These are phyloP conservation scores for Ceratitis capitata DNA, from an alignment of 1,140 invertebrate species.

Conservation along the genomic window DNA sequence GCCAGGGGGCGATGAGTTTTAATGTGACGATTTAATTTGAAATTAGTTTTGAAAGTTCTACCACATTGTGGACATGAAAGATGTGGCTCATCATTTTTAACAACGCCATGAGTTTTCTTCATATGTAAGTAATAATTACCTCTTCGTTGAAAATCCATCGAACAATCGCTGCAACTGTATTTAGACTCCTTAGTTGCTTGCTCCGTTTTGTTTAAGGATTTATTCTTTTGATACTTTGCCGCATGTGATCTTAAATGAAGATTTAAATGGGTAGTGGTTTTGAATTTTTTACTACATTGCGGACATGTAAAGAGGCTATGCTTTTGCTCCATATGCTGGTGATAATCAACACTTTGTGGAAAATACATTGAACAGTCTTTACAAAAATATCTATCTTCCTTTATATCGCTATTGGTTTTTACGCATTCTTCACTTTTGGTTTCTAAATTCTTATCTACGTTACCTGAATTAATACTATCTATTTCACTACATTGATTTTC, in stretches of 20 bases:
- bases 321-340: too few species aligned
- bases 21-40: constrained; percentile 33
- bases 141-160: not conserved
- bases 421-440: not conserved
- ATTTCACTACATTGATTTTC: not conserved
- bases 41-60: constrained; percentile 43
- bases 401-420: not conserved
- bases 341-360: too few species aligned
- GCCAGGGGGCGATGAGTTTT: constrained; percentile 42
- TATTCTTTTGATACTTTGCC: too few species aligned
- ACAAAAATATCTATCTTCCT: not conserved
- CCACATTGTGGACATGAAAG: constrained; percentile 58
- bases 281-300: too few species aligned
- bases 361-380: too few species aligned
- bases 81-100: constrained; percentile 44
- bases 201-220: too few species aligned
- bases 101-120: not conserved
- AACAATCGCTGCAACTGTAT: too few species aligned
- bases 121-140: constrained; percentile 7
- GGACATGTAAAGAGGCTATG: too few species aligned
- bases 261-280: too few species aligned
- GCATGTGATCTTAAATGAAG: too few species aligned
- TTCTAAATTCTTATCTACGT: not conserved
- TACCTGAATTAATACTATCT: not conserved
- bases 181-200: too few species aligned